Conservation (phyloP, 2,888 invertebrate species). For the Aricia artaxerxes region DNA sequence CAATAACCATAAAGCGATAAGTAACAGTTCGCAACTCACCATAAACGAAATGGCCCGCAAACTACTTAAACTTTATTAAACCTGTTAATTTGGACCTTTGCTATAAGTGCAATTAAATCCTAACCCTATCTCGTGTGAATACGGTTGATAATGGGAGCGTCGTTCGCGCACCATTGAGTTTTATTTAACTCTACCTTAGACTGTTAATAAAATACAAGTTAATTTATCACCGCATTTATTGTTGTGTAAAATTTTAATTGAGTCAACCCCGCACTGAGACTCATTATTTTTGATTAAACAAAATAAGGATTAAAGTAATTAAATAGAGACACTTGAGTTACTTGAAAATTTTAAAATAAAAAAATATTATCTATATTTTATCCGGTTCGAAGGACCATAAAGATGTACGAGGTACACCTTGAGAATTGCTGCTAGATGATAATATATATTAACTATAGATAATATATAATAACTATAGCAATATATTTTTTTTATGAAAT, state of each 20-base stretch:
- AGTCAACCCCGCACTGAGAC: neutral
- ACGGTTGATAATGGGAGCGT: neutral
- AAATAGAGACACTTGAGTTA: too few species aligned
- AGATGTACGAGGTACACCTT: too few species aligned
- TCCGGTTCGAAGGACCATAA: too few species aligned
- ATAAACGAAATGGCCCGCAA: constrained; percentile 24
- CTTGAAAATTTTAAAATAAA: neutral
- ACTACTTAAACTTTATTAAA: constrained; percentile 29
- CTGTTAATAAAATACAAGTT: constrained; percentile 15
- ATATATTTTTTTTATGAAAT: too few species aligned
- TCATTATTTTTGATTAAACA: constrained; percentile 12
- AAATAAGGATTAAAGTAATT: neutral
- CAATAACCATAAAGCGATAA: constrained; percentile 21
- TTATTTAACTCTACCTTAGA: constrained; percentile 22
- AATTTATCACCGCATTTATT: constrained; percentile 18
- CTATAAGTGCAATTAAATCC: neutral
- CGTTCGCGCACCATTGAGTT: constrained; percentile 7
- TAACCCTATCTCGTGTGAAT: constrained; percentile 3
- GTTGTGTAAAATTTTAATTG: constrained; percentile 12
- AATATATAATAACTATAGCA: too few species aligned
- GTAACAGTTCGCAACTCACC: constrained; percentile 3
- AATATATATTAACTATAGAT: too few species aligned
- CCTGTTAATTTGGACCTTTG: constrained; percentile 23
- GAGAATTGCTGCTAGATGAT: too few species aligned
- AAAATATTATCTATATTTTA: too few species aligned